Conservation (phyloP, 2,113 vertebrate genomes). For the Cynopterus brachyotis region DNA sequence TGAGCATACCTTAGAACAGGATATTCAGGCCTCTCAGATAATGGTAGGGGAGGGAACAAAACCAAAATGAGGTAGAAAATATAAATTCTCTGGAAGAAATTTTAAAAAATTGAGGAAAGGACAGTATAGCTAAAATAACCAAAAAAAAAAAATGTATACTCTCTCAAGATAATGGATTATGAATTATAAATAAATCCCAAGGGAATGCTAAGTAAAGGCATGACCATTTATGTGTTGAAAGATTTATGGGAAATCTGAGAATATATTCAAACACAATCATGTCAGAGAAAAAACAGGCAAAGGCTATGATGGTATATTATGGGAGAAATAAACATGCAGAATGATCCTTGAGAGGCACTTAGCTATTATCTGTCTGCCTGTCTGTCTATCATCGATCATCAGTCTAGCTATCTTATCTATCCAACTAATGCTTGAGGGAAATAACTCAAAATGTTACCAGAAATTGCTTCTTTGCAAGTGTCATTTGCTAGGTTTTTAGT, state of each 20-base stretch:
- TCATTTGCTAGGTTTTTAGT: not conserved
- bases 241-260: not conserved
- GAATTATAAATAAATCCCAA: conserved; percentile 49
- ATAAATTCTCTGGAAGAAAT: not conserved
- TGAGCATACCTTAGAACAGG: not conserved
- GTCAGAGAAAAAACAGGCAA: not conserved
- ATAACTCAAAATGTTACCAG: not conserved
- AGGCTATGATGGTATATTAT: not conserved
- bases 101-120: not conserved
- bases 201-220: not conserved
- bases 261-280: not conserved
- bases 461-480: not conserved
- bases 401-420: not conserved
- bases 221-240: not conserved
- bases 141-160: not conserved
- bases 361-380: not conserved
- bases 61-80: not conserved
- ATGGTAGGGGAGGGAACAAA: not conserved
- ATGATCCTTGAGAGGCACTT: not conserved
- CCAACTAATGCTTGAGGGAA: not conserved
- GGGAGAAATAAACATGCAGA: not conserved
- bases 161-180: conserved; percentile 40
- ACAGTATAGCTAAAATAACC: conserved; percentile 17
- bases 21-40: not conserved
- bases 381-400: too few species aligned